Evolutionary conservation across 2,888 invertebrate genomes (phyloP), one percentile per base, ranked within the genome.

Genomic region (Malthinus flaveolus): DNA sequence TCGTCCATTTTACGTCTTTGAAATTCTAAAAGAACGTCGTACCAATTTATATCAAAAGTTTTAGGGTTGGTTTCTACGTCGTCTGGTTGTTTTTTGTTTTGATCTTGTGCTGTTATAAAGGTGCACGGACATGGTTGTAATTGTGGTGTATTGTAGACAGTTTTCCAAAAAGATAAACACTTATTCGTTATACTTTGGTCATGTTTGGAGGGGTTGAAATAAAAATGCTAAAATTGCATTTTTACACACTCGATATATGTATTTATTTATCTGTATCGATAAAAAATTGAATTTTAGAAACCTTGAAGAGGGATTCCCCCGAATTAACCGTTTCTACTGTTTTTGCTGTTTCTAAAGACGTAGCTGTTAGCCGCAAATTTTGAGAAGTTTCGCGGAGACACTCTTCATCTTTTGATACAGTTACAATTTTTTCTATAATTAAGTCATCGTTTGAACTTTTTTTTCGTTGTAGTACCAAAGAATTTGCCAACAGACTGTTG

Each of bases 301-400:
- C 60, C 55, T 63, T 63, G 11, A 61, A 44, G n/a, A 59, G 34
- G 11, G 63, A 63, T 44, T 63, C 63, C 23, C 63, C 61, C 11
- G 63, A 61, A 32, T 47, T 58, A 32, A 63, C 47, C 12, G 49
- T 61, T 42, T 63, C 63, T 3, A 15, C 10, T 7, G 9, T 31
- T 10, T 45, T 32, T 33, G 46, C 3, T 31, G 45, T 57, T 9
- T 54, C 56, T 23, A 35, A 2, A 23, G 23, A 23, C 5, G 23
- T 23, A 23, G 2, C n/a, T n/a, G n/a, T n/a, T n/a, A n/a, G n/a
- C n/a, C n/a, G n/a, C n/a, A n/a, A n/a, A n/a, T n/a, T 5, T 3
- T 23, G 23, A 23, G 23, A 2, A 23, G 23, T 3, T 23, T 5
- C 23, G 23, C 2, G 5, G 23, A 23, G 23, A 23, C 23, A 23